Evolutionary conservation across 2,113 vertebrate species (phyloP), one percentile per base, ranked within the genome.

Genomic region (Vidua macroura): DNA sequence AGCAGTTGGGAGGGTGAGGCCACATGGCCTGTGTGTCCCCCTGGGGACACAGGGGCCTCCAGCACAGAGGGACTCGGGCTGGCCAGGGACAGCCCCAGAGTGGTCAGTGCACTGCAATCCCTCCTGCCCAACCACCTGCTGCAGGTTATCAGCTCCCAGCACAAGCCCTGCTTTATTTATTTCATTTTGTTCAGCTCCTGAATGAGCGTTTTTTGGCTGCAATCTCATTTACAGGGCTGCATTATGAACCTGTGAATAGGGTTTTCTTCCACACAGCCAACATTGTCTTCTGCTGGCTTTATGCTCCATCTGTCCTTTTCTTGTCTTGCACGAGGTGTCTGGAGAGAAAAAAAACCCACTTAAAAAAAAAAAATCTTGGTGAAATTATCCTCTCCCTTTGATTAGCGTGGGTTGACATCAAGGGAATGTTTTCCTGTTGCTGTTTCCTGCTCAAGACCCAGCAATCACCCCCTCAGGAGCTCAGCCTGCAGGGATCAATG

Each of bases 1-100:
- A 24, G 14, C 10, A 8, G 53, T 5, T 17, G 25, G 20, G 3
- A 0, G 5, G 31, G 56, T 2, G 3, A 41, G 39, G 13, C 14
- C 3, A 0, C 2, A 3, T 0, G 15, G 13, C 3, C 1, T 2
- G 10, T 0, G 18, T 13, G 15, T 2, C 22, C 1, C 18, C 0
- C 30, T 1, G 0, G 2, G 13, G 11, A 3, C 51, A 24, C 30
- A 2, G n/a, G 2, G 30, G 15, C 51, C 70, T 7, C 7, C 2
- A 3, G 16, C 33, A 5, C 78, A 1, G 4, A 10, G 35, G 52
- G 28, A 13, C 69, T 0, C 8, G 9, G 16, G 27, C 2, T 11
- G 52, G 16, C 66, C 28, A 6, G 3, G 1, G 37, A 6, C 37
- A 31, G 5, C 3, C 27, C 31, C 86, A 37, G 11, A 1, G 0